Base-by-base conservation (phyloP, 2,797 vertebrate species). In the Manis pentadactyla region DNA sequence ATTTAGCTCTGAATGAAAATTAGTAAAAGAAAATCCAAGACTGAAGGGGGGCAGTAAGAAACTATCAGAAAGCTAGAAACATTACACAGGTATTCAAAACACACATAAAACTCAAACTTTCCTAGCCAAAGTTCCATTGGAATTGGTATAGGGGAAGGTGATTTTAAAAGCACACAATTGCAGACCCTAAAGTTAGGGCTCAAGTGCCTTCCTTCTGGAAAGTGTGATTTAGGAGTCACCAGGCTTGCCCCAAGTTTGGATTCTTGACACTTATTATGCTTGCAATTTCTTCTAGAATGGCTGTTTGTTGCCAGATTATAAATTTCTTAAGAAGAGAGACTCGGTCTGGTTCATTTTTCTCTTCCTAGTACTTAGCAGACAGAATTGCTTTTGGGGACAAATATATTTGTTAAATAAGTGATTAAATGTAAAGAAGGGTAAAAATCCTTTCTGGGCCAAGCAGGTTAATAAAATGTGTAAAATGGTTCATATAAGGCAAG, bases 1-100 rank as follows among this genome's bases (percentile, higher is more conserved):
- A 55, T 39, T 74, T 73, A 87, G 29, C 77, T 75, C 78, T 87
- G 29, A 90, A 87, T 71, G 64, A 66, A 83, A 93, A 96, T 93
- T 68, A 53, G 17, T 90, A 73, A 53, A 66, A 64, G 90, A 73
- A 82, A 90, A 86, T 64, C 51, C 13, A 71, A 68, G 63, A 17
- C 82, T n/a, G 25, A 88, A 85, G 29, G 27, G 18, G 23, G 25
- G 9, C 57, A 49, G n/a, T 46, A 73, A 85, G 66, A 93, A 49
- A 75, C 63, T 19, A 84, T 78, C 79, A 84, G 73, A 92, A 73
- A 39, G 75, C 17, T 29, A 39, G 46, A 91, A 75, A 61, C 29
- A 53, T 14, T 61, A 4, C 29, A 21, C 1, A 11, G 15, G 23
- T 75, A 81, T 91, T 89, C 75, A 78, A 75, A 46, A 15, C 23